Conservation (phyloP, 2,888 invertebrate genomes). For the Busseola fusca region DNA sequence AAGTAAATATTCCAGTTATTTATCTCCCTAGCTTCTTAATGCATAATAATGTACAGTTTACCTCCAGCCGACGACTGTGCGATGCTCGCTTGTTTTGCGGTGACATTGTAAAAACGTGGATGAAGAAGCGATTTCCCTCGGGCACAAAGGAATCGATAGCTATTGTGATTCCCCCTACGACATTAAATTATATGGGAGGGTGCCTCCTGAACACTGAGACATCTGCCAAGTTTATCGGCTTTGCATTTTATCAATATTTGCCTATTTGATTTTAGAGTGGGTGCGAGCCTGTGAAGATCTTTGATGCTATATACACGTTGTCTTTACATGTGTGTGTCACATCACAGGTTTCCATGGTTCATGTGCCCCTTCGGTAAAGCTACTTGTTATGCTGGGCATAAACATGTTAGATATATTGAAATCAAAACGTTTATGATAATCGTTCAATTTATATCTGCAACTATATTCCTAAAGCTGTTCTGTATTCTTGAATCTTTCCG, state of each 20-base stretch:
- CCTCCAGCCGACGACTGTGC: conserved; percentile 38
- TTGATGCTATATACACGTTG: conserved; percentile 41
- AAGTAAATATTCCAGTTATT: conserved; percentile 59
- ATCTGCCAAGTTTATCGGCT: conserved; percentile 82
- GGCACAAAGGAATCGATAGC: conserved; percentile 82
- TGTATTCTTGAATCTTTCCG: no score
- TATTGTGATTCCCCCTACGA: conserved; percentile 82
- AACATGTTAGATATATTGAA: not conserved
- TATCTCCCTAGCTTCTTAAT: conserved; percentile 53
- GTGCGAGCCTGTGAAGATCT: conserved; percentile 58
- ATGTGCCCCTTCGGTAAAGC: conserved; percentile 16
- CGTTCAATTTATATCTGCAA: not conserved
- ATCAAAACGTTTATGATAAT: not conserved
- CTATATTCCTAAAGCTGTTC: not conserved
- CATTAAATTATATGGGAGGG: conserved; percentile 84
- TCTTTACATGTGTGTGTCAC: conserved; percentile 27
- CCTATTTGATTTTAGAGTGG: conserved; percentile 79
- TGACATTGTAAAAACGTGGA: conserved; percentile 74
- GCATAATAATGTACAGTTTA: conserved; percentile 63
- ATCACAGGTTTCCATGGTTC: conserved; percentile 18
- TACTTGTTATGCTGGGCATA: not conserved
- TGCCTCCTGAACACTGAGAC: conserved; percentile 73
- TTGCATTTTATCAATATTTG: conserved; percentile 84
- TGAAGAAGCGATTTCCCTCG: conserved; percentile 77
- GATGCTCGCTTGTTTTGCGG: conserved; percentile 70